Conservation (phyloP, 2,113 vertebrate species). For the Sinocyclocheilus grahami region DNA sequence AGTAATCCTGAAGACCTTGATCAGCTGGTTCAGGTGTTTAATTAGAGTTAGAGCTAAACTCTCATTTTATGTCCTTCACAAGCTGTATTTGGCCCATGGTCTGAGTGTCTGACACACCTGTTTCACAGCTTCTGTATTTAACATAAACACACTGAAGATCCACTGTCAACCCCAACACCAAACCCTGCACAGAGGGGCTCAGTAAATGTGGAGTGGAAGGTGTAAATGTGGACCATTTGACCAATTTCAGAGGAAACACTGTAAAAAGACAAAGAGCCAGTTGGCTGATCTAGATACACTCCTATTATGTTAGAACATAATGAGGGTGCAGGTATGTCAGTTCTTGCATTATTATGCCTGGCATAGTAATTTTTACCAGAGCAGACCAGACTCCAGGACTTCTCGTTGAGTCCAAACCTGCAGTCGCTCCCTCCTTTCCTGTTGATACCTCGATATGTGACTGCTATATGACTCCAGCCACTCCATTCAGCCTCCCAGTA, state of each 20-base stretch:
- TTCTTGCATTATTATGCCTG: constrained; percentile 20
- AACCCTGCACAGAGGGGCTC: neutral
- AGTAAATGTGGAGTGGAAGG: neutral
- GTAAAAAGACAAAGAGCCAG: constrained; percentile 8
- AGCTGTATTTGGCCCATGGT: neutral
- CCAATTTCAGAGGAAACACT: neutral
- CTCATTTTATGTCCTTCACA: neutral
- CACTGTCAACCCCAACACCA: neutral
- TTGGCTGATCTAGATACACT: constrained; percentile 6
- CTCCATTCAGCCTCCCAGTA: constrained; percentile 8
- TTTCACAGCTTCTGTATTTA: neutral
- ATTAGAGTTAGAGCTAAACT: neutral
- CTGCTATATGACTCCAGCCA: neutral
- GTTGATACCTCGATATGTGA: neutral
- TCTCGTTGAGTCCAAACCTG: neutral
- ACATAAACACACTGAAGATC: neutral
- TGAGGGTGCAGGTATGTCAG: neutral
- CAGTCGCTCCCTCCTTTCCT: neutral
- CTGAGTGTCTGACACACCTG: neutral
- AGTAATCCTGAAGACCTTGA: no score
- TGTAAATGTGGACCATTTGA: neutral
- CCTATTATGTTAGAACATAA: neutral
- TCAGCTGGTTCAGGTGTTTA: neutral
- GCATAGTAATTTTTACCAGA: constrained; percentile 22
- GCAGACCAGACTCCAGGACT: constrained; percentile 10